Evolutionary conservation across 2,797 vertebrate genomes (phyloP).

Genomic region (Schizopygopsis malacanthus): DNA sequence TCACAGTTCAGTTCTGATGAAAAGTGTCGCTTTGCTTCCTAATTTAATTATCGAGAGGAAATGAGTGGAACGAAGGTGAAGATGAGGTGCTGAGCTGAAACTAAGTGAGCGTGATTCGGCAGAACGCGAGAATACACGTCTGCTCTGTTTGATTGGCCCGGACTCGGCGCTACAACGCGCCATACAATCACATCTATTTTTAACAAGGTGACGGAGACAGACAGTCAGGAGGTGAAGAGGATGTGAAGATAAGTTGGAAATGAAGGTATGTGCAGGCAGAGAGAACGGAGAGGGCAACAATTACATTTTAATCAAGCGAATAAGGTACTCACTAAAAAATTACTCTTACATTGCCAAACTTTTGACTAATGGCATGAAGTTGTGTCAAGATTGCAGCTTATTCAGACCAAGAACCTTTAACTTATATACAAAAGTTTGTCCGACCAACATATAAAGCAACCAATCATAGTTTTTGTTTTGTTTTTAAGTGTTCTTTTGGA

Average conservation of each 20-base stretch:
- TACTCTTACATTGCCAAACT: not conserved
- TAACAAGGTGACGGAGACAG: slow-evolving; percentile 45
- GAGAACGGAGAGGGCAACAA: not conserved
- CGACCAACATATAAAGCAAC: not conserved
- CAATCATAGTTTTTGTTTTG: not conserved
- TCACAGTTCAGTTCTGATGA: slow-evolving; percentile 54
- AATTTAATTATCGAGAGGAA: slow-evolving; percentile 54
- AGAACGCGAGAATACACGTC: slow-evolving; percentile 28
- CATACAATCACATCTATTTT: slow-evolving; percentile 57
- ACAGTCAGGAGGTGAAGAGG: slow-evolving; percentile 17
- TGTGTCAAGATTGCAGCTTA: not conserved
- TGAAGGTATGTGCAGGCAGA: not conserved
- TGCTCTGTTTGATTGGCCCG: slow-evolving; percentile 52
- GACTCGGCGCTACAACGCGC: slow-evolving; percentile 27
- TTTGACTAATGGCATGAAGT: not conserved
- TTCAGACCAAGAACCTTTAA: not conserved
- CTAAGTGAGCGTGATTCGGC: slow-evolving; percentile 29
- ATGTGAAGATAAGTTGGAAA: slow-evolving; percentile 2
- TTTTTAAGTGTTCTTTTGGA: not conserved
- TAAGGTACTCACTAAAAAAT: slow-evolving; percentile 3
- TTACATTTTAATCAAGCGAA: not conserved
- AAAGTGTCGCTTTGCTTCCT: slow-evolving; percentile 56
- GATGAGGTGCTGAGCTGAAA: slow-evolving; percentile 50
- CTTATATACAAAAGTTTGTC: not conserved
- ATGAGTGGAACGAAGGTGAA: slow-evolving; percentile 48